phyloP scores from a whole-genome alignment of 2,888 invertebrate species.

The Megamerina dolium region DNA sequence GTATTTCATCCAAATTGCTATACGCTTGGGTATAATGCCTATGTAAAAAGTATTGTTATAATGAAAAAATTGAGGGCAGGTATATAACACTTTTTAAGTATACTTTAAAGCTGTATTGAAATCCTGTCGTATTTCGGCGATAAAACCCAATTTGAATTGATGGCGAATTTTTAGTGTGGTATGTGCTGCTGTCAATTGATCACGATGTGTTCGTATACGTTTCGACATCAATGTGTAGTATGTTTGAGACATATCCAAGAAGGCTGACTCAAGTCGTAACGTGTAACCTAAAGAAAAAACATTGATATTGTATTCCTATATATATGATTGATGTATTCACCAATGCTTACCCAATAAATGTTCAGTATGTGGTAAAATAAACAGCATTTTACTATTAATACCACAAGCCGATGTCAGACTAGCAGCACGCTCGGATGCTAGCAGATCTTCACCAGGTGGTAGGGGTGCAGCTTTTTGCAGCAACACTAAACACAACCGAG shows the following conservation, averaged over 20 bases:
- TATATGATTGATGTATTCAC: background rate
- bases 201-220: conserved; percentile 79
- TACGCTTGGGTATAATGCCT: conserved; percentile 85
- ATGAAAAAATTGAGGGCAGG: conserved; percentile 6
- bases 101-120: conserved; percentile 75
- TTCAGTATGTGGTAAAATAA: conserved; percentile 86
- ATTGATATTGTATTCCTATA: background rate
- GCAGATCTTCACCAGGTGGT: conserved; percentile 73
- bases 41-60: conserved; percentile 10
- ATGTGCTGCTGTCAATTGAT: conserved; percentile 84
- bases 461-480: conserved; percentile 78
- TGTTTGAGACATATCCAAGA: conserved; percentile 85
- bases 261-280: conserved; percentile 81
- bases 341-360: conserved; percentile 59
- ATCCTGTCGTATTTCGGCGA: conserved; percentile 91
- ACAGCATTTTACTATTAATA: conserved; percentile 84
- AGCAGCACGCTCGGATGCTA: conserved; percentile 85
- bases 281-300: conserved; percentile 51
- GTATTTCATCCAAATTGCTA: conserved; percentile 79
- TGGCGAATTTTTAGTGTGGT: conserved; percentile 90
- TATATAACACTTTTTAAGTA: conserved; percentile 21
- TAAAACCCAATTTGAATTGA: conserved; percentile 94
- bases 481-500: conserved; percentile 79
- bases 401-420: conserved; percentile 88
- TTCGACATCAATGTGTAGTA: conserved; percentile 89